A percentile compares a stretch with the other conserved stretches of the same genome.
Conservation (phyloP, 2,113 vertebrate species). For the Albula goreensis region DNA sequence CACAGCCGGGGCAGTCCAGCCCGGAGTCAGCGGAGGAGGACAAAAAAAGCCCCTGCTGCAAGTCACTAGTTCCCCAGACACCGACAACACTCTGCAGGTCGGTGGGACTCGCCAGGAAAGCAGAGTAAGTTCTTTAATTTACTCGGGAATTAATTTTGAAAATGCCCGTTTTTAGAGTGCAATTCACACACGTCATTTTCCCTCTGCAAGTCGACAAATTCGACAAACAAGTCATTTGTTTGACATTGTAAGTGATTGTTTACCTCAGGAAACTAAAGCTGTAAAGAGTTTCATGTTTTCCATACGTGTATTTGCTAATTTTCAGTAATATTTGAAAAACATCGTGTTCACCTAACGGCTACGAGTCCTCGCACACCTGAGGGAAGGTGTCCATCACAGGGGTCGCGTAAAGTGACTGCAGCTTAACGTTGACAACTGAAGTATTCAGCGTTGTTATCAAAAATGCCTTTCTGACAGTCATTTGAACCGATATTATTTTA, state of each 20-base stretch:
- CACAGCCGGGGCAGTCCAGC: slow-evolving; percentile 57
- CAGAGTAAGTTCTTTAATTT: slow-evolving; percentile 78
- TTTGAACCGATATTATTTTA: no score
- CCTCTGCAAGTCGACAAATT: background rate
- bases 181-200: background rate
- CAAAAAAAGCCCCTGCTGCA: slow-evolving; percentile 73
- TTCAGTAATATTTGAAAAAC: background rate
- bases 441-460: background rate
- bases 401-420: background rate
- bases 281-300: background rate
- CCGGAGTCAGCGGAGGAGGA: slow-evolving; percentile 62
- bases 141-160: background rate
- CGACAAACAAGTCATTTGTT: background rate
- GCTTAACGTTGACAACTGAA: no score
- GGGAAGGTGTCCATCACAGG: background rate
- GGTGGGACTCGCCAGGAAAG: slow-evolving; percentile 82
- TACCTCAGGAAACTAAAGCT: background rate
- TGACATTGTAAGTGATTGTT: background rate
- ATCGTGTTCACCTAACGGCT: background rate
- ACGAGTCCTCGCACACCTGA: background rate
- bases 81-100: slow-evolving; percentile 84
- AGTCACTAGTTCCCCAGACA: slow-evolving; percentile 86
- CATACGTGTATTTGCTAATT: background rate
- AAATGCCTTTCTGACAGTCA: background rate
- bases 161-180: background rate